Evolutionary conservation across 2,113 vertebrate species (phyloP).

Genomic region (Psilopsiagon aurifrons): DNA sequence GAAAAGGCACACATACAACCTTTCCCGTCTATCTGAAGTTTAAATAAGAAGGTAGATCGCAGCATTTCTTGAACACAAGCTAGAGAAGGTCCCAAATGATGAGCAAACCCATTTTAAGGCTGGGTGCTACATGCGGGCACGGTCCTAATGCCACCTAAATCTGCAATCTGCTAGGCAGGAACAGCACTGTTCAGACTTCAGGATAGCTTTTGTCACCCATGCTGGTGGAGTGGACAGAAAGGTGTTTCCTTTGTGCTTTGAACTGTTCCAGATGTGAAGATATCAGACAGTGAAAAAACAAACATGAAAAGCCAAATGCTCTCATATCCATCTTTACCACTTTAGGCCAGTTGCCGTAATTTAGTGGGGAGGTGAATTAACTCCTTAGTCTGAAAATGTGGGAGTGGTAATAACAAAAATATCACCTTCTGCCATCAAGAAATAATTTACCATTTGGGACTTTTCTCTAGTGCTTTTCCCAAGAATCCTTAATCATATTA

Average conservation of each 20-base stretch:
- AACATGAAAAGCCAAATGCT: neutral
- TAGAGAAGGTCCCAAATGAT: neutral
- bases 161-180: neutral
- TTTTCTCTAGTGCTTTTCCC: neutral
- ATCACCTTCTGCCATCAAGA: neutral
- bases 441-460: neutral
- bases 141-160: fast-evolving
- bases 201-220: neutral
- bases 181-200: neutral
- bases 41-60: neutral
- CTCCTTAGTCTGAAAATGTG: neutral
- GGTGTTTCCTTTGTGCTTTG: neutral
- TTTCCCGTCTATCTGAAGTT: neutral
- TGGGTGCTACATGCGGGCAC: fast-evolving
- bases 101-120: neutral
- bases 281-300: neutral
- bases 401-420: neutral
- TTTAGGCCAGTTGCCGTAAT: neutral
- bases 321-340: neutral
- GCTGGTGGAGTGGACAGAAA: neutral
- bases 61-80: neutral
- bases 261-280: neutral
- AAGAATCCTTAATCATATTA: neutral
- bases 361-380: neutral
- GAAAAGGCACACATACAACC: neutral